Percentiles rank a stretch among this genome's conserved stretches.
Evolutionary conservation across 1,140 invertebrate genomes (phyloP).

Genomic region (Drosophila quadrilineata): DNA sequence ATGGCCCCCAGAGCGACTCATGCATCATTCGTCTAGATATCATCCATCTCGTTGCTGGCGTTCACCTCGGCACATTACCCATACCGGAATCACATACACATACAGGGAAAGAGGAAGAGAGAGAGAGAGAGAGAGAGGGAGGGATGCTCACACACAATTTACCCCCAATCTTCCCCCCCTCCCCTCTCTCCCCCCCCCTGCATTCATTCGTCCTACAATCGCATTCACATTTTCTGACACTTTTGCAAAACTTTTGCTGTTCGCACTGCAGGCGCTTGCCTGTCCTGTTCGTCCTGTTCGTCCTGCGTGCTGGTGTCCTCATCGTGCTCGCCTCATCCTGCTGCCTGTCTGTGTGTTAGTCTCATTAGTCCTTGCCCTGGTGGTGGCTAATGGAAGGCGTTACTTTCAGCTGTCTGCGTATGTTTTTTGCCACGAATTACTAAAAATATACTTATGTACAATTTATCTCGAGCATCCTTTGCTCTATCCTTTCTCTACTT

Average conservation of each 20-base stretch:
- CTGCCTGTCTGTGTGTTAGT: conserved; percentile 31
- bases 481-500: not conserved
- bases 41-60: conserved; percentile 69
- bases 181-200: not conserved
- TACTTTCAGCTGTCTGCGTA: conserved; percentile 40
- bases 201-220: conserved; percentile 9
- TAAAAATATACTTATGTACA: conserved; percentile 29
- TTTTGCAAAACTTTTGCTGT: conserved; percentile 60
- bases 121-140: too few relatives aligned
- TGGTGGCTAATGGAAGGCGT: conserved; percentile 50
- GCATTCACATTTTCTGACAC: conserved; percentile 63
- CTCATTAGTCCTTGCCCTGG: conserved; percentile 48
- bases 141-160: conserved; percentile 31
- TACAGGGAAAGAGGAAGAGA: too few relatives aligned
- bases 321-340: not conserved
- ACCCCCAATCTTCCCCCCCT: not conserved
- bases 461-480: conserved; percentile 30
- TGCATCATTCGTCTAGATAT: conserved; percentile 79
- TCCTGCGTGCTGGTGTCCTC: not conserved
- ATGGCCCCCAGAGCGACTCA: conserved; percentile 62
- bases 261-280: conserved; percentile 53
- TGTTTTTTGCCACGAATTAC: conserved; percentile 38
- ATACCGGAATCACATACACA: conserved; percentile 23
- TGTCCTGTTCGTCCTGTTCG: conserved; percentile 1
- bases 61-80: conserved; percentile 72